Conservation (phyloP, 1,140 invertebrate genomes). For the Lineus longissimus region DNA sequence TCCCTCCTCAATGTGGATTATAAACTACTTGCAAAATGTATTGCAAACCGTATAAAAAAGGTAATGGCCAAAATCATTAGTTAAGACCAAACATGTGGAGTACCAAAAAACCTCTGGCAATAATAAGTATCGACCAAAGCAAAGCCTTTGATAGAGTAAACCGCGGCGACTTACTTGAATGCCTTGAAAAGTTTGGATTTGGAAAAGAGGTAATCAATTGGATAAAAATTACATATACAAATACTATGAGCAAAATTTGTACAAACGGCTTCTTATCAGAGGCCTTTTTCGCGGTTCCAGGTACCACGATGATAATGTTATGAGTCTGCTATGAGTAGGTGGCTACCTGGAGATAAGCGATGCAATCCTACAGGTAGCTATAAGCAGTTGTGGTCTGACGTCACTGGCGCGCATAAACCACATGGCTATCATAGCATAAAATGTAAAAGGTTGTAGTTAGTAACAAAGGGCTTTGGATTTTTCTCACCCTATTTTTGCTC, state of each 20-base stretch:
- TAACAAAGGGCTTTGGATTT: too few species aligned
- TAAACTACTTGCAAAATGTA: slow-evolving; percentile 26
- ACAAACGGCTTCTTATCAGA: slow-evolving; percentile 31
- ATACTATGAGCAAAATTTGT: slow-evolving; percentile 21
- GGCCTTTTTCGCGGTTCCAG: slow-evolving; percentile 28
- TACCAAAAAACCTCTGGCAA: slow-evolving; percentile 22
- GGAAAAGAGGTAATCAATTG: slow-evolving; percentile 21
- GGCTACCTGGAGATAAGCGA: too few species aligned
- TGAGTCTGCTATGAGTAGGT: too few species aligned
- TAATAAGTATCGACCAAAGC: slow-evolving; percentile 24
- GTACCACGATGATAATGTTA: too few species aligned
- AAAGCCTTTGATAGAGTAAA: slow-evolving; percentile 30
- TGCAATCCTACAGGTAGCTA: too few species aligned
- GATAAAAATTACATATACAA: slow-evolving; percentile 26
- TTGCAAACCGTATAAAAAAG: slow-evolving; percentile 17
- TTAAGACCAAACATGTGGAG: slow-evolving; percentile 24
- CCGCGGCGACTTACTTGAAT: slow-evolving; percentile 21
- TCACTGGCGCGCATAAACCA: too few species aligned
- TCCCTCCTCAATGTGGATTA: slow-evolving; percentile 28
- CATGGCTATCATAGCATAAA: too few species aligned
- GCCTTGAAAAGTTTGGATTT: slow-evolving; percentile 24
- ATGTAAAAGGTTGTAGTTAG: too few species aligned
- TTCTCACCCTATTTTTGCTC: too few species aligned
- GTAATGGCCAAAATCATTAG: slow-evolving; percentile 21
- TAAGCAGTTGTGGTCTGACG: too few species aligned